Conservation (phyloP, 2,888 invertebrate species). For the Mythimna lalbum region DNA sequence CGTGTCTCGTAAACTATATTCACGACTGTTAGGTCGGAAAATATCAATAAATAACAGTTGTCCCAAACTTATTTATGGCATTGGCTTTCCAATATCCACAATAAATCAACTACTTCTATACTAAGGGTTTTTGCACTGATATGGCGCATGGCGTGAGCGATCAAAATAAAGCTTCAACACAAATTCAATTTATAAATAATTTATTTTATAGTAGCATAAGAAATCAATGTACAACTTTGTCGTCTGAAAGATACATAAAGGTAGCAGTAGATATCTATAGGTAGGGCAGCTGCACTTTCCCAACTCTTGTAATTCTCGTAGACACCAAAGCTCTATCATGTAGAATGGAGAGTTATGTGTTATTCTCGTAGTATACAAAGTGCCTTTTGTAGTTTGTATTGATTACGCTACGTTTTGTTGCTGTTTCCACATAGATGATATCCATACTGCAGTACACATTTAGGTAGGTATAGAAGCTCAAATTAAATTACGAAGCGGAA, state of each 20-base stretch:
- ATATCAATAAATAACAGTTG: neutral
- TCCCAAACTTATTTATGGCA: constrained; percentile 3
- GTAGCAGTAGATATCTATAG: constrained; percentile 7
- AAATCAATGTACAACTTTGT: constrained; percentile 45
- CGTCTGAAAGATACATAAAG: constrained; percentile 26
- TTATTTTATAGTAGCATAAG: constrained; percentile 48
- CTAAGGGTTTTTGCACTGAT: constrained; percentile 8
- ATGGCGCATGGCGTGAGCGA: constrained; percentile 8
- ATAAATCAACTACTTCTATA: neutral
- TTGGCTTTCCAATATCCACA: neutral
- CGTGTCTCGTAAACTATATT: neutral
- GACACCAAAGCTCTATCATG: constrained; percentile 45
- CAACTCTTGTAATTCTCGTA: constrained; percentile 26
- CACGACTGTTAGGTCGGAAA: neutral
- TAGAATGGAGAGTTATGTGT: constrained; percentile 36
- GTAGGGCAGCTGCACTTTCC: constrained; percentile 44
- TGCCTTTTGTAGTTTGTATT: constrained; percentile 56
- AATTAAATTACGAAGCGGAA: neutral
- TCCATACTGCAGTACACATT: neutral
- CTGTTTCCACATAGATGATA: constrained; percentile 14
- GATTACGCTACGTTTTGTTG: constrained; percentile 7
- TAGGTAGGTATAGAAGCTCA: neutral
- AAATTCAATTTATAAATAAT: constrained; percentile 48
- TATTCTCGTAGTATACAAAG: constrained; percentile 43
- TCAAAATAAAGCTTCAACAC: constrained; percentile 28